Percentiles rank a stretch among this genome's conserved stretches.
These are phyloP conservation scores for Lanius collurio DNA, from an alignment of 2,113 vertebrate genomes.

Conservation along the genomic window DNA sequence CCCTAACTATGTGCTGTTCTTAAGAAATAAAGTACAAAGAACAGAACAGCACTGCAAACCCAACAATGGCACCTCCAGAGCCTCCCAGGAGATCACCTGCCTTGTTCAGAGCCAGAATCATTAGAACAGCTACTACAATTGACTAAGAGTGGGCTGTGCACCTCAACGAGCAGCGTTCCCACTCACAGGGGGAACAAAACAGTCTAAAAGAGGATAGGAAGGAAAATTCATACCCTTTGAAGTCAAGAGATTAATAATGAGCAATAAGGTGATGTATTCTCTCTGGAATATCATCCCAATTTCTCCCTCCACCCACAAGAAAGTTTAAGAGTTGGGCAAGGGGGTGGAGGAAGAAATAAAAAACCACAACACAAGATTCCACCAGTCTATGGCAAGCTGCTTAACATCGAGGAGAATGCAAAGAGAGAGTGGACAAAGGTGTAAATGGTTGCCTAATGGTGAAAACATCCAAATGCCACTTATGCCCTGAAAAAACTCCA, in stretches of 20 bases:
- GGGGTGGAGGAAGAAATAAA: background rate
- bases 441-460: background rate
- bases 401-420: background rate
- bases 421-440: background rate
- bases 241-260: constrained; percentile 1
- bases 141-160: constrained; percentile 11
- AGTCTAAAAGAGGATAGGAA: background rate
- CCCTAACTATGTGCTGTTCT: background rate
- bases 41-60: background rate
- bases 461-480: background rate
- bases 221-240: background rate
- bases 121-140: background rate
- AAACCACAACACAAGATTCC: background rate
- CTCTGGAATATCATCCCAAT: background rate
- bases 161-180: background rate
- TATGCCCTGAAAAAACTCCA: background rate
- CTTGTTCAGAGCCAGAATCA: background rate
- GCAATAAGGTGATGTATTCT: background rate
- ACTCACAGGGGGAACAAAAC: background rate
- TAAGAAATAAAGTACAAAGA: background rate
- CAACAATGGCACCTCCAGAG: background rate
- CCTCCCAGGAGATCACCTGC: background rate
- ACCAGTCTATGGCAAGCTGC: background rate
- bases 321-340: background rate
- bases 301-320: background rate